Percentiles rank a stretch among this genome's conserved stretches.
Conservation (phyloP, 2,113 vertebrate species). For the Rattus norvegicus region GRCr8 NC_086026.1:71501501-71502000, state of each 20-base stretch:
- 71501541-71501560: conserved; percentile 34
- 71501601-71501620: conserved; percentile 36
- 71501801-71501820: not conserved
- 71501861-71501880: not conserved
- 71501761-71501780: not conserved
- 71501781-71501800: not conserved
- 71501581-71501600: conserved; percentile 27
- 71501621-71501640: conserved; percentile 41
- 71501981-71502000: not conserved
- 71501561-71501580: conserved; percentile 41
- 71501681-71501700: conserved; percentile 44
- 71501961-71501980: not conserved
- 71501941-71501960: conserved; percentile 44
- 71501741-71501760: not conserved
- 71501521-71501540: not conserved
- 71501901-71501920: not conserved
- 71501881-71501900: conserved; percentile 2
- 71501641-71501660: conserved; percentile 25
- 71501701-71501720: conserved; percentile 37
- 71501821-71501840: not conserved
- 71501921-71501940: not conserved
- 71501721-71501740: not conserved
- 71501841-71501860: not conserved
- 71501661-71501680: not conserved
- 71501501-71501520: not conserved